A percentile compares a stretch with the other conserved stretches of the same genome.
phyloP scores from a whole-genome alignment of 2,888 invertebrate genomes.

The Synergus gifuensis region DNA sequence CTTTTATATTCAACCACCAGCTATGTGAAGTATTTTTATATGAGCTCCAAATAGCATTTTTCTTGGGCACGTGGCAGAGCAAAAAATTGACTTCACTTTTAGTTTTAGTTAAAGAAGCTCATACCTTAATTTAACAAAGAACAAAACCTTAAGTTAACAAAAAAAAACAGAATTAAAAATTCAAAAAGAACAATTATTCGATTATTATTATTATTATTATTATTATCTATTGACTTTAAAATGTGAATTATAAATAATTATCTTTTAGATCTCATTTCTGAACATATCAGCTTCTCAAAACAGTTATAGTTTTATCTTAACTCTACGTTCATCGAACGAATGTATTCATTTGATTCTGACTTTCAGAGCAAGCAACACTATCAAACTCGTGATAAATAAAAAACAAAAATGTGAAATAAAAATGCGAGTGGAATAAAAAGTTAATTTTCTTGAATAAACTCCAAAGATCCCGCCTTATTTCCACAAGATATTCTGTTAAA shows the following conservation, averaged over 20 bases:
- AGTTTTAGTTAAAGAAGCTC: not conserved
- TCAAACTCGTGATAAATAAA: not conserved
- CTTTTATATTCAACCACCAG: slow-evolving; percentile 17
- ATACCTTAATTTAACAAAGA: not conserved
- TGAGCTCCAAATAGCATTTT: slow-evolving; percentile 35
- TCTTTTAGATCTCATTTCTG: not conserved
- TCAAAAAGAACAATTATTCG: not conserved
- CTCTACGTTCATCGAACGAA: slow-evolving; percentile 2
- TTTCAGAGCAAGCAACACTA: slow-evolving; percentile 21
- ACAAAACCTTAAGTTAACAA: not conserved
- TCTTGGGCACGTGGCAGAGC: not conserved
- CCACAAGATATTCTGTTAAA: not conserved
- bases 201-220: not conserved
- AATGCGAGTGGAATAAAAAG: not conserved
- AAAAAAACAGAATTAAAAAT: not conserved
- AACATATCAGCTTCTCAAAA: not conserved
- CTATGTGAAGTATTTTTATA: slow-evolving; percentile 27
- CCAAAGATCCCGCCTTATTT: not conserved
- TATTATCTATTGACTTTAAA: not conserved
- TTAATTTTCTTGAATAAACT: not conserved
- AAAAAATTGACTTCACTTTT: not conserved
- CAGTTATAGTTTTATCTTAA: not conserved
- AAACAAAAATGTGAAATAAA: slow-evolving; percentile 22
- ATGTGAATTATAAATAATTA: not conserved
- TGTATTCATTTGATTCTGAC: slow-evolving; percentile 10